Percentiles rank a stretch among this genome's conserved stretches.
Evolutionary conservation across 1,140 invertebrate genomes (phyloP).

Genomic region (Orussus abietinus): DNA sequence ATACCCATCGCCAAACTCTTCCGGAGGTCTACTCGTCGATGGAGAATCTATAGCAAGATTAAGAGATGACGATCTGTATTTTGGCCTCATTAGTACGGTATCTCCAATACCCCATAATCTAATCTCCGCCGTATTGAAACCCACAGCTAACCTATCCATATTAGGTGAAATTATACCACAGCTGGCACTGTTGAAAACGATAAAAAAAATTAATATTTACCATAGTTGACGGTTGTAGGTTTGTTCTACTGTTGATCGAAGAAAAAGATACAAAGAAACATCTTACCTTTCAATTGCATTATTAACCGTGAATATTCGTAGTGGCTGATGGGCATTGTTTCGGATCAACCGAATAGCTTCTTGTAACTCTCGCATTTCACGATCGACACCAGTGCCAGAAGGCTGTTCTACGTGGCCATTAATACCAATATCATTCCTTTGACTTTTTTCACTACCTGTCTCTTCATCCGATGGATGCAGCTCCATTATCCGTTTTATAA

Average conservation of each 20-base stretch:
- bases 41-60: slow-evolving; percentile 35
- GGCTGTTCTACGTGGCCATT: slow-evolving; percentile 59
- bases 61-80: slow-evolving; percentile 27
- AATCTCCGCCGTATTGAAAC: slow-evolving; percentile 61
- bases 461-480: slow-evolving; percentile 35
- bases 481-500: slow-evolving; percentile 43
- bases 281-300: slow-evolving; percentile 59
- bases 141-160: slow-evolving; percentile 59
- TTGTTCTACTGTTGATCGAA: slow-evolving; percentile 5
- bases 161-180: slow-evolving; percentile 56
- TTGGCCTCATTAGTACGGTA: slow-evolving; percentile 52
- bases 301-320: slow-evolving; percentile 59
- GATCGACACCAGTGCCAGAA: slow-evolving; percentile 54
- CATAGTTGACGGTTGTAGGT: slow-evolving; percentile 18
- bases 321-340: slow-evolving; percentile 55
- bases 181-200: slow-evolving; percentile 53
- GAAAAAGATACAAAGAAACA: slow-evolving; percentile 1
- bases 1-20: slow-evolving; percentile 28
- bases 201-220: slow-evolving; percentile 11
- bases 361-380: slow-evolving; percentile 59
- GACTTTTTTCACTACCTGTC: slow-evolving; percentile 27
- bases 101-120: slow-evolving; percentile 62
- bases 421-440: slow-evolving; percentile 34
- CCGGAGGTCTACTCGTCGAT: slow-evolving; percentile 24
- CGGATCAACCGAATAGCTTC: slow-evolving; percentile 59